Evolutionary conservation across 2,113 vertebrate genomes (phyloP).

Genomic region (Aphelocoma coerulescens): DNA sequence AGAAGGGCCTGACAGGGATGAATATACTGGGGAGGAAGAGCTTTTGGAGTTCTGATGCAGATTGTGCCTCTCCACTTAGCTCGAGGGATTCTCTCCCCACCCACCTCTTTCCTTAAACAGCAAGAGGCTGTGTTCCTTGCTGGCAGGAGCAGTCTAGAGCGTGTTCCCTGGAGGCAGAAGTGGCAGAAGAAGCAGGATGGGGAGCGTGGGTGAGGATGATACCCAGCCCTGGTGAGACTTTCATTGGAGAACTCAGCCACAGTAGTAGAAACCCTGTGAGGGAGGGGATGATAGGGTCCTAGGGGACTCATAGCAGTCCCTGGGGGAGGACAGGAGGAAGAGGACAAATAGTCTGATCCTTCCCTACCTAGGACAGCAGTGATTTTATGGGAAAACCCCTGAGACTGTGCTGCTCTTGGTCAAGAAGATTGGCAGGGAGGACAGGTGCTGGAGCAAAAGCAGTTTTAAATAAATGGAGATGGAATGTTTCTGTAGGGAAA

Average conservation of each 20-base stretch:
- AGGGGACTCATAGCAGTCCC: background rate
- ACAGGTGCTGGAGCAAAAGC: background rate
- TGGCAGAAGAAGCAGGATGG: slow-evolving; percentile 30
- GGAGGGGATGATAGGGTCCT: background rate
- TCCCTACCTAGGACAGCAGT: background rate
- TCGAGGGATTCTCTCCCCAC: background rate
- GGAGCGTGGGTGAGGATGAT: background rate
- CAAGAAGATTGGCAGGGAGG: background rate
- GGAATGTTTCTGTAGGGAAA: background rate
- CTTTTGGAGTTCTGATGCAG: background rate
- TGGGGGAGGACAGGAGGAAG: background rate
- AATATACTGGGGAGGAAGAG: background rate
- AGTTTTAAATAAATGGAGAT: background rate
- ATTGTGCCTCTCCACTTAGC: background rate
- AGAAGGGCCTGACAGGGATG: background rate
- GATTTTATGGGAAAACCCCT: background rate
- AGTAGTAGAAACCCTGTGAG: background rate
- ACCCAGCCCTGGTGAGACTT: background rate
- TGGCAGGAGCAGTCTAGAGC: slow-evolving; percentile 41
- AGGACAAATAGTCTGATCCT: background rate
- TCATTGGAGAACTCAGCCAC: background rate
- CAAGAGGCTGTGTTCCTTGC: background rate
- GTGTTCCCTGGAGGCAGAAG: slow-evolving; percentile 16
- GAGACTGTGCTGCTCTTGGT: background rate
- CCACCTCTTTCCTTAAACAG: slow-evolving; percentile 39